Evolutionary conservation across 2,113 vertebrate species (phyloP).

Genomic region (Sclerurus mexicanus): DNA sequence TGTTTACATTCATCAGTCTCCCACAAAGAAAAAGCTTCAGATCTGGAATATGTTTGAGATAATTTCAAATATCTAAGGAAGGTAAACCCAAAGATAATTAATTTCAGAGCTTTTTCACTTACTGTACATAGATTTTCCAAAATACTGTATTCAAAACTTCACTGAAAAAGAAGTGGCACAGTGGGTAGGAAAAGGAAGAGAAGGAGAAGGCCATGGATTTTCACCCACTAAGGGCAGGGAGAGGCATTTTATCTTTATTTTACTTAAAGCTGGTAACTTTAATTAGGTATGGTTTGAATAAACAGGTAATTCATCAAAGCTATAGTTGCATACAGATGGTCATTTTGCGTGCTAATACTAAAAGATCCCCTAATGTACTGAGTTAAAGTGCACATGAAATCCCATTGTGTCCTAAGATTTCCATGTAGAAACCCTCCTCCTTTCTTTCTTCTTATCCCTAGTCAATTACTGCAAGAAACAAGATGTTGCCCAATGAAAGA

Average conservation of each 20-base stretch:
- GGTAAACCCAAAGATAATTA: background rate
- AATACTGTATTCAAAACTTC: background rate
- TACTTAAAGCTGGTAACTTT: background rate
- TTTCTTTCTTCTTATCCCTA: background rate
- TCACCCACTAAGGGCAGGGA: background rate
- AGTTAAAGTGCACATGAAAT: background rate
- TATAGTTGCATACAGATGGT: background rate
- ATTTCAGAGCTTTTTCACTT: background rate
- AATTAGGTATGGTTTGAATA: background rate
- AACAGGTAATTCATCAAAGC: slow-evolving; percentile 19
- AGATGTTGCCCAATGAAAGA: background rate
- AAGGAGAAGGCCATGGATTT: background rate
- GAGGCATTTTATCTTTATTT: background rate
- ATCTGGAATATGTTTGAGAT: background rate
- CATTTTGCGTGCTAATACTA: background rate
- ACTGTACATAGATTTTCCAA: background rate
- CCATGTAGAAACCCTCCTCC: background rate
- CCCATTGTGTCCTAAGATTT: background rate
- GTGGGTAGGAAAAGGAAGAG: background rate
- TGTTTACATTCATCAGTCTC: background rate
- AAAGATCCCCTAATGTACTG: background rate
- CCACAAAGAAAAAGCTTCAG: background rate
- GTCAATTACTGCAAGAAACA: background rate
- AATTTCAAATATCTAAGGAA: background rate
- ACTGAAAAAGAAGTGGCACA: background rate